Evolutionary conservation across 2,797 vertebrate species (phyloP).

Genomic region (Octomys mimax): DNA sequence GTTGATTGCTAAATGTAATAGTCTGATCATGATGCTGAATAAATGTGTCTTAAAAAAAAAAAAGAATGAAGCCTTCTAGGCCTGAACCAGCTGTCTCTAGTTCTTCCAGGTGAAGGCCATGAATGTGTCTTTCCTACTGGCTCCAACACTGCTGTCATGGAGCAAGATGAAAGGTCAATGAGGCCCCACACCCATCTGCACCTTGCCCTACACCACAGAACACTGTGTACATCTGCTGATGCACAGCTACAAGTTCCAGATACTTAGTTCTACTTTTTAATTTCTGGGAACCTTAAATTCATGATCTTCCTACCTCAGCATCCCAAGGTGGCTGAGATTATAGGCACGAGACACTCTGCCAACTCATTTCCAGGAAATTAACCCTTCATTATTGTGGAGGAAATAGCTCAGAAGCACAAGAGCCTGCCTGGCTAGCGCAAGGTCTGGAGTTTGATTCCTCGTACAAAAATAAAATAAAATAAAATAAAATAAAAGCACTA

Average conservation of each 20-base stretch:
- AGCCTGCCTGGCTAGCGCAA: no score
- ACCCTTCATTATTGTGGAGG: not conserved
- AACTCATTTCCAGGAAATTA: not conserved
- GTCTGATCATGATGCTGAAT: no score
- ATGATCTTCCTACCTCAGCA: not conserved
- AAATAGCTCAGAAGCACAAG: no score
- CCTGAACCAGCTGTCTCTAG: not conserved
- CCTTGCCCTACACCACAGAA: not conserved
- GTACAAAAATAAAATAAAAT: no score
- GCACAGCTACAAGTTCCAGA: not conserved
- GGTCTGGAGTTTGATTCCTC: no score
- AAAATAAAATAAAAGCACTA: no score
- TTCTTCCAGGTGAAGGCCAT: not conserved
- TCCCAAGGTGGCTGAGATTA: not conserved
- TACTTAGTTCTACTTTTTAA: not conserved
- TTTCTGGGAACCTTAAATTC: not conserved
- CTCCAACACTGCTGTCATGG: accelerated
- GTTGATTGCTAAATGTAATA: no score
- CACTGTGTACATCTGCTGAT: accelerated
- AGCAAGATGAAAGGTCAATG: not conserved
- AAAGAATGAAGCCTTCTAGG: no score
- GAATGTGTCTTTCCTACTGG: accelerated
- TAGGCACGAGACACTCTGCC: not conserved
- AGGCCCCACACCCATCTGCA: accelerated
- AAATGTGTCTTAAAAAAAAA: no score